Evolutionary conservation across 2,888 invertebrate genomes (phyloP), one percentile per base, ranked within the genome.

Genomic region (Lysandra bellargus): DNA sequence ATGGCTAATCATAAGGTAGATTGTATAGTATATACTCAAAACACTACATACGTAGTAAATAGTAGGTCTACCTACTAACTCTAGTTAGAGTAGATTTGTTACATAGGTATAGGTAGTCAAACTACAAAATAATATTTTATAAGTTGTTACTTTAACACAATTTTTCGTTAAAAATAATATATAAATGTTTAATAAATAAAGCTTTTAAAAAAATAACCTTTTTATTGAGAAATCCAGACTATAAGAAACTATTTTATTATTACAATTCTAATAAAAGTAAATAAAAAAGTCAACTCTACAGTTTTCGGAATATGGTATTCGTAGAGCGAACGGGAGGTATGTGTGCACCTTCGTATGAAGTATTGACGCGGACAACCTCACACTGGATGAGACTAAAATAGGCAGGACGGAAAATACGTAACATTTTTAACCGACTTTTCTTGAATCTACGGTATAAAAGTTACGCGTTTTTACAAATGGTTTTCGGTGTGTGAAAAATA

Each of bases 331-430:
- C 90, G 91, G 89, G 87, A 88, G 87, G 84, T 81, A 92, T 89
- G 90, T 83, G 91, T 87, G 89, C 91, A 92, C 91, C 92, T 92
- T 90, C 89, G 88, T 89, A 89, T 88, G 87, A 87, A 88, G 85
- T 86, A 85, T 87, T 87, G 85, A 86, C 91, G 79, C 81, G 17
- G 91, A 90, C 86, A 76, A 82, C 80, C 90, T 90, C 90, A 87
- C 79, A 85, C 90, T 93, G 57, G 92, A 93, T 84, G 81, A 37
- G 88, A 9, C 81, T 33, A 30, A 74, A 75, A 23, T 49, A 49
- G 44, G 49, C n/a, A 9, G 30, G 6, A 12, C 4, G 44, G 30
- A 49, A 75, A 49, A 75, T 57, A 57, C 57, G 57, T 4, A 17
- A 57, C 57, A 49, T 49, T 23, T 44, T 5, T 12, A 4, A 3